phyloP scores from a whole-genome alignment of 1,140 invertebrate genomes.

The Sycophaga agraensis region DNA sequence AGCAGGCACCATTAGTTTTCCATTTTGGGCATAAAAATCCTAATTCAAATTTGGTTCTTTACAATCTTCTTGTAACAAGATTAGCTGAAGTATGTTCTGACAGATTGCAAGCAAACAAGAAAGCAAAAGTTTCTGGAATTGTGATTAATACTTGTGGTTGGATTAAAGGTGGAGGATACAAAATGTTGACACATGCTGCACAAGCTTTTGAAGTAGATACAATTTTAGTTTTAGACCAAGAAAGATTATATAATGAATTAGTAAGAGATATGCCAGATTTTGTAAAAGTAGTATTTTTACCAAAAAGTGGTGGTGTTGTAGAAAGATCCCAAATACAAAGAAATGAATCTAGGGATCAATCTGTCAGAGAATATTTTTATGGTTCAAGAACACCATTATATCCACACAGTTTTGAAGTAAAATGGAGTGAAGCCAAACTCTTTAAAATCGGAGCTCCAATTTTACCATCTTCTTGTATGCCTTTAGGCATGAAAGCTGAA shows the following conservation, averaged over 20 bases:
- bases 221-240: conserved; percentile 95
- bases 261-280: conserved; percentile 89
- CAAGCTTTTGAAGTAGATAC: conserved; percentile 94
- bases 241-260: conserved; percentile 92
- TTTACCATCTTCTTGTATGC: conserved; percentile 91
- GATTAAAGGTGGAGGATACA: conserved; percentile 89
- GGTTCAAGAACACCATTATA: conserved; percentile 80
- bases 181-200: conserved; percentile 80
- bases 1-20: conserved; percentile 88
- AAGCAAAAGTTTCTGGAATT: conserved; percentile 86
- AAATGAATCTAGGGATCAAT: conserved; percentile 74
- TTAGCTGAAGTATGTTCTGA: conserved; percentile 86
- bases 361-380: conserved; percentile 95
- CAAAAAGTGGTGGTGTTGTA: conserved; percentile 96
- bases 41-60: conserved; percentile 77
- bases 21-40: conserved; percentile 90
- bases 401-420: conserved; percentile 89
- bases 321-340: conserved; percentile 75
- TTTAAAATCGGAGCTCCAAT: conserved; percentile 94
- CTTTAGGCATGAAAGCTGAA: conserved; percentile 90
- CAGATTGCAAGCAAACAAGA: conserved; percentile 82
- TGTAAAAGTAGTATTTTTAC: conserved; percentile 90
- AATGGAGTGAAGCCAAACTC: conserved; percentile 83
- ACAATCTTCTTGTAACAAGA: conserved; percentile 81
- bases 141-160: conserved; percentile 98